Evolutionary conservation across 2,888 invertebrate genomes (phyloP).

Genomic region (Drosophila dives): DNA sequence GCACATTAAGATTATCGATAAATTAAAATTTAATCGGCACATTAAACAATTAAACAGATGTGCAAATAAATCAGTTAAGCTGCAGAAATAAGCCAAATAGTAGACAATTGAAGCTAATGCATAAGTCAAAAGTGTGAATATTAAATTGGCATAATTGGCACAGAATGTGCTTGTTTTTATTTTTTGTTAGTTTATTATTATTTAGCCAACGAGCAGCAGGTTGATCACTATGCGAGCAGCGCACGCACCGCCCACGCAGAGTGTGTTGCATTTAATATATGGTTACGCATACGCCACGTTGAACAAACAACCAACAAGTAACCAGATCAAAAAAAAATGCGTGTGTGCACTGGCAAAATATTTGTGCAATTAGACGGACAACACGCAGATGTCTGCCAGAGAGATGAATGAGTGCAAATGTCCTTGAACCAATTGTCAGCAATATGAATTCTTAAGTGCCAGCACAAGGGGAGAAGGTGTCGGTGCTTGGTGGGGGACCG

Average conservation of each 20-base stretch:
- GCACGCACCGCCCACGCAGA: constrained; percentile 35
- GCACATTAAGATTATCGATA: no score
- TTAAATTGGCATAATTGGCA: constrained; percentile 38
- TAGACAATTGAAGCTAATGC: constrained; percentile 3
- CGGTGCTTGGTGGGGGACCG: constrained; percentile 1
- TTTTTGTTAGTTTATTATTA: background rate
- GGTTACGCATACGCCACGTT: constrained; percentile 67
- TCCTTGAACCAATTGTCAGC: constrained; percentile 73
- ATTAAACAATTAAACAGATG: background rate
- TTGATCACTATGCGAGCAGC: constrained; percentile 14
- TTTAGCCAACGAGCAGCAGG: constrained; percentile 10
- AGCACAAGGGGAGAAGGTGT: background rate
- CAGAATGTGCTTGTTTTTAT: constrained; percentile 40
- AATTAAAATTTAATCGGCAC: constrained; percentile 1
- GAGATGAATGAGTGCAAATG: constrained; percentile 40
- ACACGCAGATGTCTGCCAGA: constrained; percentile 25
- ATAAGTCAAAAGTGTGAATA: constrained; percentile 12
- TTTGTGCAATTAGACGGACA: constrained; percentile 41
- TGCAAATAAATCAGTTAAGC: background rate
- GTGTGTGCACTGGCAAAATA: constrained; percentile 37
- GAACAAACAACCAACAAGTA: constrained; percentile 46
- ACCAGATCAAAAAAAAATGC: constrained; percentile 1
- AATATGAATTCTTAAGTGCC: constrained; percentile 25
- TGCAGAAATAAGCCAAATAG: background rate
- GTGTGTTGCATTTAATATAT: constrained; percentile 42